A percentile compares a stretch with the other conserved stretches of the same genome.
These are phyloP conservation scores for Salvelinus sp. DNA, from an alignment of 2,113 vertebrate genomes.

Conservation along the genomic window DNA sequence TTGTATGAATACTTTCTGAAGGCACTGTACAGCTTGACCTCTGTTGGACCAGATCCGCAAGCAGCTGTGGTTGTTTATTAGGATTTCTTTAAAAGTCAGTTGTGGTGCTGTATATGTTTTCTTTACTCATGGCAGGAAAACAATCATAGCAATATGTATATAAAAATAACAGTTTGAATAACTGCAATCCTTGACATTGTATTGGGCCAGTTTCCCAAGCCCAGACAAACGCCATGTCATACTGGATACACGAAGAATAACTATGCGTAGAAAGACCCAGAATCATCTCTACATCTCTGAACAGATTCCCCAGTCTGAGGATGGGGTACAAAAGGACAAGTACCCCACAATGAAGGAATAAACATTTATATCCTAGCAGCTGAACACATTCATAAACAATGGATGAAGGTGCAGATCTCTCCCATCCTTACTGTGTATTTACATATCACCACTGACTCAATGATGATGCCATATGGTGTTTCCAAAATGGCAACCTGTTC, in stretches of 20 bases:
- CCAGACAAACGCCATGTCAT: constrained; percentile 17
- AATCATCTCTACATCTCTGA: constrained; percentile 38
- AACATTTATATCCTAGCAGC: constrained; percentile 63
- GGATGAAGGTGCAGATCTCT: constrained; percentile 63
- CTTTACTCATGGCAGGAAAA: no score
- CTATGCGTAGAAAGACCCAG: constrained; percentile 50
- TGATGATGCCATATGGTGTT: constrained; percentile 59
- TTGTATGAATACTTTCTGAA: no score
- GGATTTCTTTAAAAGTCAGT: no score
- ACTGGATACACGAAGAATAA: constrained; percentile 10
- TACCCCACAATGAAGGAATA: constrained; percentile 61
- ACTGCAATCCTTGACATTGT: no score
- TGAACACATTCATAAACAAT: constrained; percentile 68
- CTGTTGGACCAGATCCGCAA: constrained; percentile 42
- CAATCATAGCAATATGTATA: no score
- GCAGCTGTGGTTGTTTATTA: constrained; percentile 1
- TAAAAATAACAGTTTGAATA: no score
- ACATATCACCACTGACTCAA: constrained; percentile 72
- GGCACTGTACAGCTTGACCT: constrained; percentile 9
- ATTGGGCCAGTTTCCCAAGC: no score
- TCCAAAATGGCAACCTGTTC: no score
- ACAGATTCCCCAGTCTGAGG: constrained; percentile 49
- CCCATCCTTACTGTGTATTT: constrained; percentile 54
- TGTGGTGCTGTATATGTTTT: no score
- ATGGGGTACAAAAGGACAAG: constrained; percentile 59